Conservation (phyloP, 1,140 invertebrate genomes). For the Drosophila lacteicornis region DNA sequence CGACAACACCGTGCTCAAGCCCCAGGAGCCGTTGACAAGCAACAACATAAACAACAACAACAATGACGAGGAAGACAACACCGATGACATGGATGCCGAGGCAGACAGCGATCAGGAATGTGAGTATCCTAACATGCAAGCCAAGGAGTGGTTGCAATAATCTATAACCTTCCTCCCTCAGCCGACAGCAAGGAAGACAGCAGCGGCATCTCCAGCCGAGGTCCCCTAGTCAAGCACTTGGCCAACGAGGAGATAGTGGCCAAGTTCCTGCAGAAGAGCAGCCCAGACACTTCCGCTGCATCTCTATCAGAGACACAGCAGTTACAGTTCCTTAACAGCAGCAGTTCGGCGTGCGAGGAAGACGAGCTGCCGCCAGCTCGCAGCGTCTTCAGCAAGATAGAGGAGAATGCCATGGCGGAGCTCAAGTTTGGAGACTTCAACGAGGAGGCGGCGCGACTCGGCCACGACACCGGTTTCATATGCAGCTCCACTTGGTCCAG, state of each 20-base stretch:
- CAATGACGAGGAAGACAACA: constrained; percentile 25
- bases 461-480: constrained; percentile 50
- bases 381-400: constrained; percentile 5
- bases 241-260: constrained; percentile 74
- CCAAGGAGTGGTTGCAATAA: not conserved
- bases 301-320: constrained; percentile 38
- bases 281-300: constrained; percentile 20
- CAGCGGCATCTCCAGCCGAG: not conserved
- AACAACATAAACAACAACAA: constrained; percentile 45
- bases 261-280: constrained; percentile 57
- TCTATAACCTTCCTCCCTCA: not conserved
- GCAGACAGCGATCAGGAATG: constrained; percentile 26
- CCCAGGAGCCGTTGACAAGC: constrained; percentile 40
- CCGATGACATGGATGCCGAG: constrained; percentile 7
- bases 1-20: constrained; percentile 45
- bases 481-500: constrained; percentile 73
- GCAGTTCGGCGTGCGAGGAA: constrained; percentile 73
- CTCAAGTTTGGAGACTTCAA: constrained; percentile 74
- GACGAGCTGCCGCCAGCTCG: constrained; percentile 44
- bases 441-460: constrained; percentile 46
- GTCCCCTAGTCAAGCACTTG: constrained; percentile 38
- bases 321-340: constrained; percentile 76
- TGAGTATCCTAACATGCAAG: constrained; percentile 15
- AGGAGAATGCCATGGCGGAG: constrained; percentile 42
- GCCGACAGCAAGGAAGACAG: constrained; percentile 41